phyloP scores from a whole-genome alignment of 2,797 vertebrate species.

The Bryconaethiops microstoma region DNA sequence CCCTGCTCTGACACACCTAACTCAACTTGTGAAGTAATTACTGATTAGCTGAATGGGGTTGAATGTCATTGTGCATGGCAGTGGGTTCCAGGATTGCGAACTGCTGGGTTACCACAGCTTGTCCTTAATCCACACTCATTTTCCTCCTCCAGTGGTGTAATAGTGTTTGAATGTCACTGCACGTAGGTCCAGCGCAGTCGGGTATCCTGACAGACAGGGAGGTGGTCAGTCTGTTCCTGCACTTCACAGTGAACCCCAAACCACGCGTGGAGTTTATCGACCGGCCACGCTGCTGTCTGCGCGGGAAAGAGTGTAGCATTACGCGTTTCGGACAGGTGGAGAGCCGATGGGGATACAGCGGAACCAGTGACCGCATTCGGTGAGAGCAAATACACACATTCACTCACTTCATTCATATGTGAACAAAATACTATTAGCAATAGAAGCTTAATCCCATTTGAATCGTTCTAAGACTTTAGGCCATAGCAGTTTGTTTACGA shows the following conservation, averaged over 20 bases:
- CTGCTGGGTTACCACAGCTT: background rate
- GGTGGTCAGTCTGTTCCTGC: conserved; percentile 96
- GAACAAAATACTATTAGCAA: too few relatives aligned
- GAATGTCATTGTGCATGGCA: background rate
- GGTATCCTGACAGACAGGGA: conserved; percentile 90
- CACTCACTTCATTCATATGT: too few relatives aligned
- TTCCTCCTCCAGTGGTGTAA: conserved; percentile 15
- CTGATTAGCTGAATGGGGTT: background rate
- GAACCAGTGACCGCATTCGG: conserved; percentile 96
- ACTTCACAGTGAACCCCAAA: conserved; percentile 98
- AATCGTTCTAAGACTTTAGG: too few relatives aligned
- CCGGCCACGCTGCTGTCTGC: conserved; percentile 92
- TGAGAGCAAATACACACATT: conserved; percentile 58
- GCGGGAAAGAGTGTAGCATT: conserved; percentile 96
- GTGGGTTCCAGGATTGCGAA: conserved; percentile 1
- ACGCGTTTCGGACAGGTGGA: conserved; percentile 95
- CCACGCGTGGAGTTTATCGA: conserved; percentile 96
- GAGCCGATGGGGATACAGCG: conserved; percentile 98
- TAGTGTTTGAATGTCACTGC: conserved; percentile 31
- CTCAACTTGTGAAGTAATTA: background rate
- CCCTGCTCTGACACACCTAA: background rate
- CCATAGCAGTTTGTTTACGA: too few relatives aligned
- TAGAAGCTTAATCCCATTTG: too few relatives aligned
- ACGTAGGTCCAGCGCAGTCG: conserved; percentile 80
- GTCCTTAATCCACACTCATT: background rate